Percentiles rank a stretch among this genome's conserved stretches.
Conservation (phyloP, 2,797 vertebrate species). For the Hypotaenidia philippensis region DNA sequence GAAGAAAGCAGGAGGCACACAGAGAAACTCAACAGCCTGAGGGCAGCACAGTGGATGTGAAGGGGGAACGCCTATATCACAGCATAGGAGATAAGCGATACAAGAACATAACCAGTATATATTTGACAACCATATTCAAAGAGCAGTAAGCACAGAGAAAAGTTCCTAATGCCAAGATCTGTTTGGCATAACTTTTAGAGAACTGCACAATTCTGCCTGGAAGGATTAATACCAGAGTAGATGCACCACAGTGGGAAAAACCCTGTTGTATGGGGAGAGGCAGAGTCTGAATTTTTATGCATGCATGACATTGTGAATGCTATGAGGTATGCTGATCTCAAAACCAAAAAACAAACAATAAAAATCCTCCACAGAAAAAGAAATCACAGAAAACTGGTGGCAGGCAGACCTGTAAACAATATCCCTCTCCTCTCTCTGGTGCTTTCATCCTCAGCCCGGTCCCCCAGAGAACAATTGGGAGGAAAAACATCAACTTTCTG, state of each 20-base stretch:
- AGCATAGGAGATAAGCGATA: neutral
- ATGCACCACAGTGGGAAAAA: neutral
- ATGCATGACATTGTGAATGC: neutral
- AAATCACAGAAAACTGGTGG: neutral
- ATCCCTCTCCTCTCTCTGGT: neutral
- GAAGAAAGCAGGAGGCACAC: neutral
- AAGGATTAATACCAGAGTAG: neutral
- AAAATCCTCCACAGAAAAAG: too few species aligned
- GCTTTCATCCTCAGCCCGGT: neutral
- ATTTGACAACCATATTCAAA: neutral
- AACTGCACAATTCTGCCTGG: neutral
- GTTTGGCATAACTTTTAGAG: neutral
- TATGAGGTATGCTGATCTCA: neutral
- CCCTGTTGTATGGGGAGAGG: neutral
- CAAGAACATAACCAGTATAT: neutral
- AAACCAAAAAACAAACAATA: neutral
- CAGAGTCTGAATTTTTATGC: neutral
- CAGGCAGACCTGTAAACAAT: neutral
- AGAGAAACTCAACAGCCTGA: neutral
- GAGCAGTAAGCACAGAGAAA: neutral
- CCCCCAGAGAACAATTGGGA: neutral
- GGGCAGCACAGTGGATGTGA: neutral
- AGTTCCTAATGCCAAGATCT: neutral
- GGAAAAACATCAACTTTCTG: neutral
- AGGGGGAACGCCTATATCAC: neutral